Conservation (phyloP, 1,140 invertebrate species). For the Rhyacophila brunnea region DNA sequence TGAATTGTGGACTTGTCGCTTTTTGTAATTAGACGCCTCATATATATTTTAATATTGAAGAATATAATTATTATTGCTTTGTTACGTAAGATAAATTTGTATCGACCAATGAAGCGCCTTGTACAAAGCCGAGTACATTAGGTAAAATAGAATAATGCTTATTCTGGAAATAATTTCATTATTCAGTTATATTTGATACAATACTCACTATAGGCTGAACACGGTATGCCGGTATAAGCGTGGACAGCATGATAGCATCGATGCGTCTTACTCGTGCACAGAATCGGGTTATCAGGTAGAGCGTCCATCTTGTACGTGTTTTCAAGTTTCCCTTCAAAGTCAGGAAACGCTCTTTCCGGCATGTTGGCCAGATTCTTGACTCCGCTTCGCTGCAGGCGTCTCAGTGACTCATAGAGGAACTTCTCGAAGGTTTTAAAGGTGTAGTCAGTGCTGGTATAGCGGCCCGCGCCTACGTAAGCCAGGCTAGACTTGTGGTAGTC, state of each 20-base stretch:
- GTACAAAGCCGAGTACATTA: too few species aligned
- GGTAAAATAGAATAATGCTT: too few species aligned
- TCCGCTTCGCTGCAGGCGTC: slow-evolving; percentile 70
- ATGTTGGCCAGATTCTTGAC: slow-evolving; percentile 63
- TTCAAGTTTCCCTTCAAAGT: slow-evolving; percentile 39
- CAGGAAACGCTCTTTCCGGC: slow-evolving; percentile 52
- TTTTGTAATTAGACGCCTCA: too few species aligned
- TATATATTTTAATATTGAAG: too few species aligned
- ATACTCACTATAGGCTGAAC: slow-evolving; percentile 77
- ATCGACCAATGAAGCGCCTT: too few species aligned
- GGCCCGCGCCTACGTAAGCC: slow-evolving; percentile 63
- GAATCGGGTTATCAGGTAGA: slow-evolving; percentile 59
- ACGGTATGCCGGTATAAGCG: slow-evolving; percentile 86
- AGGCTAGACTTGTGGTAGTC: slow-evolving; percentile 77
- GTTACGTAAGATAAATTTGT: too few species aligned
- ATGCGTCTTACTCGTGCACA: slow-evolving; percentile 82
- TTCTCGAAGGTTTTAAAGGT: slow-evolving; percentile 87
- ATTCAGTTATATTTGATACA: too few species aligned
- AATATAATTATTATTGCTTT: too few species aligned
- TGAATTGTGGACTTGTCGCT: too few species aligned
- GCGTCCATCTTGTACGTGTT: slow-evolving; percentile 49
- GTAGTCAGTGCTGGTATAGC: slow-evolving; percentile 69
- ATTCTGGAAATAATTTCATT: too few species aligned
- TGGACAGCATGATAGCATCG: slow-evolving; percentile 86
- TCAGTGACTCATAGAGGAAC: slow-evolving; percentile 86